Conservation (phyloP, 2,888 invertebrate genomes). For the Leptopilina drosophilae region DNA sequence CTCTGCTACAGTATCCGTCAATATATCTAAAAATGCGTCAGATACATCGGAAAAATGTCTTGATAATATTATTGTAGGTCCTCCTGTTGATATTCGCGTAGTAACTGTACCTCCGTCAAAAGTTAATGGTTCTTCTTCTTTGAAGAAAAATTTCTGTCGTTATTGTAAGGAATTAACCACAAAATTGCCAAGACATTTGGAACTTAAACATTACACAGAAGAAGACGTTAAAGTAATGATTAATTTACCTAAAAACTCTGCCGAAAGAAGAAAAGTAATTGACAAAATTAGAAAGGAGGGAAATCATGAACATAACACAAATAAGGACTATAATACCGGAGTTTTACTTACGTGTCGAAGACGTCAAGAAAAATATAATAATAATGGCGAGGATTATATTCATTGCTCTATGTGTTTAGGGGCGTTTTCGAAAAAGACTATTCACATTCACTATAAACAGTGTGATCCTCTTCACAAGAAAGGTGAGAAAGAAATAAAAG, state of each 20-base stretch:
- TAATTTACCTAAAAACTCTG: not conserved
- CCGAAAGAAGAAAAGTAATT: not conserved
- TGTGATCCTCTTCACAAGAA: not conserved
- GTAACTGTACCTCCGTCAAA: not conserved
- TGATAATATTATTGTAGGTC: not conserved
- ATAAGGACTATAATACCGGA: not conserved
- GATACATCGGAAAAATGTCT: not conserved
- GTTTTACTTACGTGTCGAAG: not conserved
- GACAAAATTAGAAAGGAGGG: not conserved
- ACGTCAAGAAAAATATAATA: not conserved
- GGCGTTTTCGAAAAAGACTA: not conserved
- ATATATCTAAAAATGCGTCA: not conserved
- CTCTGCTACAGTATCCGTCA: not conserved
- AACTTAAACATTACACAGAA: conserved; percentile 41
- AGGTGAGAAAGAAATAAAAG: not conserved
- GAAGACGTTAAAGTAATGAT: conserved; percentile 33
- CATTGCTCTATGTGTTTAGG: not conserved
- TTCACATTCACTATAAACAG: not conserved
- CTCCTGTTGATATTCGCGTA: not conserved
- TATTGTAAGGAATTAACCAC: conserved; percentile 42
- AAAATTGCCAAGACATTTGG: conserved; percentile 37
- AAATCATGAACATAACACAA: not conserved
- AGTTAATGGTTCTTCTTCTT: not conserved
- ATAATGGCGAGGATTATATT: not conserved
- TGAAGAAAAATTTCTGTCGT: not conserved